These are phyloP conservation scores for Cyphomyrus discorhynchus DNA, from an alignment of 2,113 vertebrate genomes.

Conservation along the genomic window DNA sequence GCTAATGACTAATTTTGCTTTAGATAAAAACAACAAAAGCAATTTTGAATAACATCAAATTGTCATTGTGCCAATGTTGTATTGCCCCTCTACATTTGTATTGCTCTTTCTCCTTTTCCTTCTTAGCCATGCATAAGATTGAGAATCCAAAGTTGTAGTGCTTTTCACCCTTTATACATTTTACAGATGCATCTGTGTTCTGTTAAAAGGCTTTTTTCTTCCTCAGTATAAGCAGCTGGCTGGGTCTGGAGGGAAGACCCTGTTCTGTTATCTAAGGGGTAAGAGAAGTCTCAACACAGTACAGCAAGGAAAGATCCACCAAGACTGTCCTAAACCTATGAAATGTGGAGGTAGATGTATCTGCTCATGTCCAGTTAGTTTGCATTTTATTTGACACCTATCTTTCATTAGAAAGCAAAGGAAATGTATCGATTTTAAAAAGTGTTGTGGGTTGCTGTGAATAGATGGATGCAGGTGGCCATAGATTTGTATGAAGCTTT, in stretches of 20 bases:
- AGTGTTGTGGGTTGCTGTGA: neutral
- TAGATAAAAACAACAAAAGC: neutral
- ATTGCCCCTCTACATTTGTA: conserved; percentile 22
- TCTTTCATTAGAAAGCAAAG: neutral
- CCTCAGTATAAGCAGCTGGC: conserved; percentile 57
- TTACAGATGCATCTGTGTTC: conserved; percentile 58
- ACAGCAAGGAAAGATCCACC: neutral
- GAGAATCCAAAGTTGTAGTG: conserved; percentile 46
- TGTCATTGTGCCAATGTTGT: conserved; percentile 14
- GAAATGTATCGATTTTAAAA: neutral
- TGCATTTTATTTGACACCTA: neutral
- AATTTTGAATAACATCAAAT: conserved; percentile 27
- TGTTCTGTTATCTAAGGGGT: conserved; percentile 53
- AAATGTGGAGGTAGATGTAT: neutral
- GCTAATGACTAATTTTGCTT: neutral
- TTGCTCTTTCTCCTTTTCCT: conserved; percentile 28
- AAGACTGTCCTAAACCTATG: neutral
- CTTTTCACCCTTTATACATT: conserved; percentile 46
- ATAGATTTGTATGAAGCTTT: neutral
- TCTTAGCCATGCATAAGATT: conserved; percentile 39
- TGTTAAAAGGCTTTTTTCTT: conserved; percentile 57
- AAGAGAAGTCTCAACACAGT: conserved; percentile 34
- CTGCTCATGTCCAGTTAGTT: neutral
- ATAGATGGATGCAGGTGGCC: neutral
- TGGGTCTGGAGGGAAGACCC: conserved; percentile 56